Percentiles rank a stretch among this genome's conserved stretches.
These are phyloP conservation scores for Chesias legatella DNA, from an alignment of 2,888 invertebrate species.

Conservation along the genomic window DNA sequence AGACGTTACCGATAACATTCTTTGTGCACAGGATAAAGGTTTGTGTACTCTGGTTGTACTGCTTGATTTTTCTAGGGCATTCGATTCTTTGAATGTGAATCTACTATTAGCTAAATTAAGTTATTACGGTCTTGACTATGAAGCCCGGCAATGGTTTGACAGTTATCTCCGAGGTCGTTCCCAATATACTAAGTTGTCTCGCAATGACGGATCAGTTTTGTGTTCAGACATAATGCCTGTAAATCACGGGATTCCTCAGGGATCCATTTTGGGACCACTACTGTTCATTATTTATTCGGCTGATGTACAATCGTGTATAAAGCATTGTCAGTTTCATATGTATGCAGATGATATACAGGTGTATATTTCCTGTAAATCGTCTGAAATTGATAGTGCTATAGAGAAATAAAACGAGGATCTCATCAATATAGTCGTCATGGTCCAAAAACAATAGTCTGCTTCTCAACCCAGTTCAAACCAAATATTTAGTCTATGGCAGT, in stretches of 20 bases:
- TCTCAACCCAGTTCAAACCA: too few relatives aligned
- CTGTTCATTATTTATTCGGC: background rate
- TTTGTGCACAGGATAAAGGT: conserved; percentile 14
- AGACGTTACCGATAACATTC: conserved; percentile 16
- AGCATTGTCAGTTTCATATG: too few relatives aligned
- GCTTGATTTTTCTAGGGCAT: conserved; percentile 22
- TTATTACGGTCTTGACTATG: conserved; percentile 1
- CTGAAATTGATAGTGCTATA: too few relatives aligned
- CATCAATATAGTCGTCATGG: background rate
- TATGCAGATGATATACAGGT: too few relatives aligned
- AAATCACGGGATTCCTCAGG: background rate
- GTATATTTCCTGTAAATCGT: too few relatives aligned
- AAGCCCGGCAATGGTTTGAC: conserved; percentile 10
- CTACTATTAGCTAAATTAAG: conserved; percentile 10
- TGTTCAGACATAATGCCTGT: background rate
- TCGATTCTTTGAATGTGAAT: conserved; percentile 15
- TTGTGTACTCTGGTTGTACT: conserved; percentile 11
- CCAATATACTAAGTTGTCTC: background rate
- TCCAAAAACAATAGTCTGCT: too few relatives aligned
- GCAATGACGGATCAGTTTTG: background rate
- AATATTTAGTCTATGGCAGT: too few relatives aligned
- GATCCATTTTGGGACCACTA: too few relatives aligned
- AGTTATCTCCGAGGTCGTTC: conserved; percentile 10
- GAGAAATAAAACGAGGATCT: too few relatives aligned
- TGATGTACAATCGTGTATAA: background rate